Conservation (phyloP, 2,888 invertebrate species). For the Clunio marinus region DNA sequence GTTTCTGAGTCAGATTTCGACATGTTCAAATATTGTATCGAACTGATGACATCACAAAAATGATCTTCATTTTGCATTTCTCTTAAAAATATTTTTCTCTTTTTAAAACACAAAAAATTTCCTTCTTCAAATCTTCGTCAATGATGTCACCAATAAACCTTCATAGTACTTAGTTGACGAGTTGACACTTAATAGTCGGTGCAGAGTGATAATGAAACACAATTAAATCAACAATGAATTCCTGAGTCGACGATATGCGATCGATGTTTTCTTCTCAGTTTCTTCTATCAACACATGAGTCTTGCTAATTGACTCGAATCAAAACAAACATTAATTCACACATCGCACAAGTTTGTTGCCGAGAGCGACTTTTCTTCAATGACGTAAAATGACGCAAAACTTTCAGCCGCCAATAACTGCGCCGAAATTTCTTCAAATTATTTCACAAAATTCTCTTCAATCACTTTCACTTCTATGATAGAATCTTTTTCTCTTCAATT, state of each 20-base stretch:
- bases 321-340: constrained; percentile 4
- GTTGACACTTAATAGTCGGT: too few relatives aligned
- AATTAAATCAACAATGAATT: too few relatives aligned
- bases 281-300: not conserved
- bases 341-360: not conserved
- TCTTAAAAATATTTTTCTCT: not conserved
- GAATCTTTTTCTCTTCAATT: too few relatives aligned
- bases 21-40: constrained; percentile 20
- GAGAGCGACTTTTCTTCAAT: not conserved
- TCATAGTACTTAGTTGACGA: too few relatives aligned
- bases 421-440: not conserved
- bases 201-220: constrained; percentile 5
- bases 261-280: not conserved
- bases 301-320: not conserved
- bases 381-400: not conserved
- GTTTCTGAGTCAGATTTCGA: not conserved
- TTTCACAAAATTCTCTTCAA: too few relatives aligned
- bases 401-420: not conserved
- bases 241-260: too few relatives aligned
- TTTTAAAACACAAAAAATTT: too few relatives aligned
- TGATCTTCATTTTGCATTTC: not conserved
- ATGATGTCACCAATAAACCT: too few relatives aligned
- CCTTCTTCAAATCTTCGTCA: too few relatives aligned
- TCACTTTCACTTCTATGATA: too few relatives aligned
- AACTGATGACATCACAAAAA: constrained; percentile 2